These are phyloP conservation scores for Chaenodraco wilsoni DNA, from an alignment of 2,797 vertebrate genomes.

Conservation along the genomic window DNA sequence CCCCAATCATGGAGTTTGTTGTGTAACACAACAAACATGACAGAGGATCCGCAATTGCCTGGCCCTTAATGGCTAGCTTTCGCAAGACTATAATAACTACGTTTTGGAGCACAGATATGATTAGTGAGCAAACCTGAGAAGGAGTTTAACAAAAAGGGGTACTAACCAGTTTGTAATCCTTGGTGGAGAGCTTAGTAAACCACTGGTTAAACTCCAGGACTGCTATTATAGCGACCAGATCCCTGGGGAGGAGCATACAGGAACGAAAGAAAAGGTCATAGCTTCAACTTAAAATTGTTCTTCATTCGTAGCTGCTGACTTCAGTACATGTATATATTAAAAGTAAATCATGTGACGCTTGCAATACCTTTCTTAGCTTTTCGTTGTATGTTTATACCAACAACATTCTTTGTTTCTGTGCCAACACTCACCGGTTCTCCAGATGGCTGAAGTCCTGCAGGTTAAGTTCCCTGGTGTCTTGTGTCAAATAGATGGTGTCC, in stretches of 20 bases:
- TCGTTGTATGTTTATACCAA: not conserved
- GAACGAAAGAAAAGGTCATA: conserved; percentile 29
- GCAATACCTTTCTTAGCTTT: not conserved
- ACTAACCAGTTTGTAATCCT: conserved; percentile 97
- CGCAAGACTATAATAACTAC: too few species aligned
- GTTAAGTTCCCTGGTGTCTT: conserved; percentile 95
- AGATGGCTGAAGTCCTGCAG: conserved; percentile 98
- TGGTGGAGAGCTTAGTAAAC: conserved; percentile 96
- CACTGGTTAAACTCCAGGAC: conserved; percentile 98
- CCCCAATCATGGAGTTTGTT: too few species aligned
- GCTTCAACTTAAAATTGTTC: not conserved
- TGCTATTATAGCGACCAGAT: conserved; percentile 96
- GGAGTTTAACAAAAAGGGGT: conserved; percentile 6
- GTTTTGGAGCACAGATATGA: not conserved
- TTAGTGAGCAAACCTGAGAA: not conserved
- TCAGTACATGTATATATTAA: conserved; percentile 9
- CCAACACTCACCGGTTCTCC: conserved; percentile 89
- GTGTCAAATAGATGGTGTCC: conserved; percentile 97
- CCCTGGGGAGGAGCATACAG: conserved; percentile 79
- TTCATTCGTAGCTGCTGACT: not conserved
- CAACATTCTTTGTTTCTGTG: not conserved
- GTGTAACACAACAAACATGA: too few species aligned
- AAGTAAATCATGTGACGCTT: conserved; percentile 6
- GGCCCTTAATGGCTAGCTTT: too few species aligned
- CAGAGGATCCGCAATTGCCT: too few species aligned